Evolutionary conservation across 2,113 vertebrate genomes (phyloP).

Genomic region (Tachysurus fulvidraco): DNA sequence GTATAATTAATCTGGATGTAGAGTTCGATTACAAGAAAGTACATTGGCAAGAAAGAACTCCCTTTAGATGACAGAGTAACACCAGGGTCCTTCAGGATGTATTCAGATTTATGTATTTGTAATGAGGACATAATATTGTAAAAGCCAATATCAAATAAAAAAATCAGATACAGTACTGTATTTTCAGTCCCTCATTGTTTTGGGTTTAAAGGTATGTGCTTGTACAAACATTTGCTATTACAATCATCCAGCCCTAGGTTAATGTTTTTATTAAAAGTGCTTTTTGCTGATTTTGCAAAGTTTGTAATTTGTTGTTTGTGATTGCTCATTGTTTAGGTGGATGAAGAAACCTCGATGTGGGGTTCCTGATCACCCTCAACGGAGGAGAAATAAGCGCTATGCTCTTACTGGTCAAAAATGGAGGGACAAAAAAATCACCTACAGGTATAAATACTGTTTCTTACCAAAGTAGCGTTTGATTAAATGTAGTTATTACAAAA

Average conservation of each 20-base stretch:
- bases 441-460: conserved; percentile 77
- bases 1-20: too few species aligned
- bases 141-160: too few species aligned
- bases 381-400: conserved; percentile 92
- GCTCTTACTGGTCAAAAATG: conserved; percentile 96
- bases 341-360: conserved; percentile 96
- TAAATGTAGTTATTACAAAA: background rate
- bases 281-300: background rate
- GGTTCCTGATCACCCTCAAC: conserved; percentile 88
- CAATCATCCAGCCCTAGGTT: background rate
- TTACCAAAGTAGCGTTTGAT: background rate
- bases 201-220: background rate
- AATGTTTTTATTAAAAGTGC: conserved; percentile 1
- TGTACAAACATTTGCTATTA: background rate
- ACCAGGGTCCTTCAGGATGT: too few species aligned
- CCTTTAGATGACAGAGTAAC: too few species aligned
- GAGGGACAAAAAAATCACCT: conserved; percentile 95
- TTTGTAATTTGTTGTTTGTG: conserved; percentile 11
- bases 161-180: too few species aligned
- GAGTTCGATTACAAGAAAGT: too few species aligned
- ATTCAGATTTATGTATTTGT: too few species aligned
- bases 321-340: conserved; percentile 77
- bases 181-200: too few species aligned
- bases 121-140: too few species aligned
- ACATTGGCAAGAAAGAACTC: too few species aligned